Base-by-base conservation (phyloP, 2,888 invertebrate genomes). In the Polyploca ridens region DNA sequence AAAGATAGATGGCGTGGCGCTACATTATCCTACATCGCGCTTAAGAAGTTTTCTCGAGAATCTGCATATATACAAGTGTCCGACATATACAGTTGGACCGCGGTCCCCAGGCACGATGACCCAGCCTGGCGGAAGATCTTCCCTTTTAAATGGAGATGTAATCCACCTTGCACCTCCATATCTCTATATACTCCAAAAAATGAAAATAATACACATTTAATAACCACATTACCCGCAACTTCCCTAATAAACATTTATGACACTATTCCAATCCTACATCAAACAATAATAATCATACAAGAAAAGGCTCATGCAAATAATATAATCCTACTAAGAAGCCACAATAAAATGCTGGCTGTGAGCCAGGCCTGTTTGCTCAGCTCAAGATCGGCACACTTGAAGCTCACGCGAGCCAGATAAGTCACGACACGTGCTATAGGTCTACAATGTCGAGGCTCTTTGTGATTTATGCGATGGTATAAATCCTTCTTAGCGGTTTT, bases 401-500 rank as follows among this genome's bases (percentile, higher is more conserved):
- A 16, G 49, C 49, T 14, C n/a, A 2, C 0, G 54, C 19, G 54
- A 54, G 54, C 16, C 54, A 54, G 54, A 54, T 54, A 54, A 54
- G 54, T 54, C 54, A 19, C 19, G 54, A 54, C 54, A 19, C 54
- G 54, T 54, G 19, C 19, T 19, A 54, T 54, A 54, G 54, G 54
- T 54, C 54, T 10, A 19, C 54, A 54, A 19, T 54, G 54, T 54
- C 54, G 54, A 54, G 61, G 19, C 61, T 41, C 64, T 44, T 27
- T 38, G 46, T 64, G 64, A 64, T 64, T 64, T 64, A 64, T 64
- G 60, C 60, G 19, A 13, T 33, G 61, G 54, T 14, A 64, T 49
- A 60, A 63, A 59, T 60, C 54, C 64, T 33, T 58, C 59, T 64
- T 64, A 60, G 64, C 59, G 60, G 60, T 49, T 59, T 63, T 54